Percentiles rank a stretch among this genome's conserved stretches.
These are phyloP conservation scores for Catamblyrhynchus diadema DNA, from an alignment of 2,797 vertebrate genomes.

Conservation along the genomic window DNA sequence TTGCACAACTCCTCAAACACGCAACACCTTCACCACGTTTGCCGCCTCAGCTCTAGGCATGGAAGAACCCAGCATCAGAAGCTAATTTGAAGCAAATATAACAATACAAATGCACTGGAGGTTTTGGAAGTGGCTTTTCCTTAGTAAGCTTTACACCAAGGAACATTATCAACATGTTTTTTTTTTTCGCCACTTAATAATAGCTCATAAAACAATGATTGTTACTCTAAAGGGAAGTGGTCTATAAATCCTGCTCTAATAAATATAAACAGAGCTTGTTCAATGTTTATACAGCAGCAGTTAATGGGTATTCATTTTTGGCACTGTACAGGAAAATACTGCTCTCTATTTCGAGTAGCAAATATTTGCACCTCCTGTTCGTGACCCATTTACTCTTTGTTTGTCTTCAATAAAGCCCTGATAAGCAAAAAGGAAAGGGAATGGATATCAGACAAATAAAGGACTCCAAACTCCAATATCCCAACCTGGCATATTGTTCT, in stretches of 20 bases:
- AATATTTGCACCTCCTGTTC: slow-evolving; percentile 53
- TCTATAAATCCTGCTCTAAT: slow-evolving; percentile 54
- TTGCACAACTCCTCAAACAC: neutral
- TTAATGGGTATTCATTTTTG: slow-evolving; percentile 60
- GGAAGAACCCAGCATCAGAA: neutral
- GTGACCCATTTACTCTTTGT: neutral
- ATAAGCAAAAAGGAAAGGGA: neutral
- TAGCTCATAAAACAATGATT: slow-evolving; percentile 42
- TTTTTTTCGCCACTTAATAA: slow-evolving; percentile 24
- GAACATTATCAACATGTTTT: neutral
- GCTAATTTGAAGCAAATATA: neutral
- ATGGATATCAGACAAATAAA: neutral
- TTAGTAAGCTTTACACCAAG: neutral
- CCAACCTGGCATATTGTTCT: neutral
- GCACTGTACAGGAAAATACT: slow-evolving; percentile 10
- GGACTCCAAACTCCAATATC: neutral
- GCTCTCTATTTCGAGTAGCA: slow-evolving; percentile 41
- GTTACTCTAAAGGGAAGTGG: slow-evolving; percentile 40
- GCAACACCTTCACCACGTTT: neutral
- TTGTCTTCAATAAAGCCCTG: neutral
- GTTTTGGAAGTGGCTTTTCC: neutral
- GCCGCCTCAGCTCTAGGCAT: neutral
- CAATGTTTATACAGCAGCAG: slow-evolving; percentile 36
- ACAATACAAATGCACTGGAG: neutral
- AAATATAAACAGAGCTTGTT: slow-evolving; percentile 51